Conservation (phyloP, 64 coral and sea anemone species). For the Anthopleura sola region DNA sequence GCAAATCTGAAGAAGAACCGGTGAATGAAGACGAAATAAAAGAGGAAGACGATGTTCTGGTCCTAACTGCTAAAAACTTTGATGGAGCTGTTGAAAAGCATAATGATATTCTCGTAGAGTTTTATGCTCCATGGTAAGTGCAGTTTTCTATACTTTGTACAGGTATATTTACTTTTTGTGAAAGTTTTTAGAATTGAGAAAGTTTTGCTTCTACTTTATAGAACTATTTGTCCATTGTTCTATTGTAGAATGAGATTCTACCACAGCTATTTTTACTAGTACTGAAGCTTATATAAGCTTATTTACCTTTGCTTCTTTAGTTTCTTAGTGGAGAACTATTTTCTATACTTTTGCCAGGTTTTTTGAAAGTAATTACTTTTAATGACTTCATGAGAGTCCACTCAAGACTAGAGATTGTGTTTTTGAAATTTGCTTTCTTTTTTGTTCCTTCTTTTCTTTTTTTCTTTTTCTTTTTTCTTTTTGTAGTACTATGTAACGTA, state of each 20-base stretch:
- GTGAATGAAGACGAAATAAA: slow-evolving; percentile 55
- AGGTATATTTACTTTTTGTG: not conserved
- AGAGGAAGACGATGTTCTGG: slow-evolving; percentile 87
- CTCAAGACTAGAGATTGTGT: too few species aligned
- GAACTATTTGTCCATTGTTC: not conserved
- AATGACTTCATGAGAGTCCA: too few species aligned
- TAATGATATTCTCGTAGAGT: slow-evolving; percentile 83
- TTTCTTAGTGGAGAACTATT: too few species aligned
- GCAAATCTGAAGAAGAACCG: slow-evolving; percentile 30
- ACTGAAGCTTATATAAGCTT: too few species aligned
- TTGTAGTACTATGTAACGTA: too few species aligned
- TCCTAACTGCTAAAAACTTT: slow-evolving; percentile 80
- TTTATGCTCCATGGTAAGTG: slow-evolving; percentile 96
- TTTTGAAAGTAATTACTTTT: too few species aligned
- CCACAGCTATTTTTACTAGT: not conserved
- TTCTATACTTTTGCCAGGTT: too few species aligned
- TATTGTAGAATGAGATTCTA: not conserved
- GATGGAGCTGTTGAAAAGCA: slow-evolving; percentile 76
- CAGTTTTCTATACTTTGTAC: not conserved
- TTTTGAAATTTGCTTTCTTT: not conserved
- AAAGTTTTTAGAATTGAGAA: not conserved
- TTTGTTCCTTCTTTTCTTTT: not conserved
- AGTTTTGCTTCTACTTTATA: not conserved
- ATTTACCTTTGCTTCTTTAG: too few species aligned
- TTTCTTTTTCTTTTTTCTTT: too few species aligned